Evolutionary conservation across 2,888 invertebrate genomes (phyloP).

Genomic region (Kuschelorhynchus macadamiae): DNA sequence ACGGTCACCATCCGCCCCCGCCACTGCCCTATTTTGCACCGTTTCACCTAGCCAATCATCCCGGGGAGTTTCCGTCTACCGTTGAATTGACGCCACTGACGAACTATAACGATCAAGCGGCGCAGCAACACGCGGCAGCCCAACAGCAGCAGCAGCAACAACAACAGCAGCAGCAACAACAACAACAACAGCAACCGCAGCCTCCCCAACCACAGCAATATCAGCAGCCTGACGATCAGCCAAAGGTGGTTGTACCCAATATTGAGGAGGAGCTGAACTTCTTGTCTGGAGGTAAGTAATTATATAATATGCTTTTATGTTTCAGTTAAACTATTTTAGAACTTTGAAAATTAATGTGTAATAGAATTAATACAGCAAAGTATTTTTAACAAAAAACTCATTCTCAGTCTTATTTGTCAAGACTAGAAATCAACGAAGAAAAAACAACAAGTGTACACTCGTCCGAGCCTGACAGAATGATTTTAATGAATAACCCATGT

Average conservation of each 20-base stretch:
- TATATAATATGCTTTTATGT: not conserved
- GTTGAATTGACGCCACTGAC: conserved; percentile 77
- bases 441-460: too few species aligned
- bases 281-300: conserved; percentile 72
- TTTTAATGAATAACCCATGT: too few species aligned
- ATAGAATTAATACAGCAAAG: too few species aligned
- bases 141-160: conserved; percentile 53
- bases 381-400: too few species aligned
- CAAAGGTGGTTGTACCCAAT: conserved; percentile 90
- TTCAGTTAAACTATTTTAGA: too few species aligned
- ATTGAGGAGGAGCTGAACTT: conserved; percentile 91
- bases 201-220: conserved; percentile 54
- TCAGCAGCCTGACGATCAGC: conserved; percentile 75
- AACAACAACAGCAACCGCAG: conserved; percentile 58
- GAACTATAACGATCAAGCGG: conserved; percentile 73
- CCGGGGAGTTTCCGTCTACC: conserved; percentile 69
- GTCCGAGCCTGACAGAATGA: too few species aligned
- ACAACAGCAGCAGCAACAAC: conserved; percentile 55
- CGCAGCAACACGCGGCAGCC: conserved; percentile 66
- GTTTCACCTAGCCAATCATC: conserved; percentile 76
- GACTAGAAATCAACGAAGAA: too few species aligned
- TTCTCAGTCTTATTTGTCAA: too few species aligned
- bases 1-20: conserved; percentile 74
- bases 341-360: too few species aligned
- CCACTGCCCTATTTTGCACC: conserved; percentile 83